These are phyloP conservation scores for Zootermopsis nevadensis DNA, from an alignment of 2,888 invertebrate species.

Conservation along the genomic window DNA sequence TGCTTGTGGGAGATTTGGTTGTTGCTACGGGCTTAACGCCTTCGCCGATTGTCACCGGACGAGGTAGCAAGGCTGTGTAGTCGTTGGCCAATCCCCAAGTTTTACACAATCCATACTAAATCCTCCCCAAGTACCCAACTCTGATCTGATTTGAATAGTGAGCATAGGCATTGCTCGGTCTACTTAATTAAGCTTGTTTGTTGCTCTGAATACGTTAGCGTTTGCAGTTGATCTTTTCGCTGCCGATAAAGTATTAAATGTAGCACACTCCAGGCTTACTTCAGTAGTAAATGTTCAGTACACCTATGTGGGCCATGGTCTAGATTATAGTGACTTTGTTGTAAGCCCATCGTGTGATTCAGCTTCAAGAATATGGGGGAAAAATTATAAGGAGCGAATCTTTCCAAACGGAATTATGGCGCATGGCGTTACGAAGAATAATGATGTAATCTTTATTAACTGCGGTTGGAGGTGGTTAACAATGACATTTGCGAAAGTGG, in stretches of 20 bases:
- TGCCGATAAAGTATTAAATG: conserved; percentile 18
- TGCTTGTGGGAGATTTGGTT: conserved; percentile 40
- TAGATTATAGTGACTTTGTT: too few relatives aligned
- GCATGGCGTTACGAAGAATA: too few relatives aligned
- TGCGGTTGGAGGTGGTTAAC: too few relatives aligned
- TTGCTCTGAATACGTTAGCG: conserved; percentile 32
- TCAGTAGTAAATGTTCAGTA: too few relatives aligned
- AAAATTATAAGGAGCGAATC: too few relatives aligned
- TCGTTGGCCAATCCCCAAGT: conserved; percentile 25
- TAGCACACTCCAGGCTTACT: too few relatives aligned
- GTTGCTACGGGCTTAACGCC: conserved; percentile 35
- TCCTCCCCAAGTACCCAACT: conserved; percentile 17
- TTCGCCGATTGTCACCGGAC: conserved; percentile 42
- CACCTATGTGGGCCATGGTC: too few relatives aligned
- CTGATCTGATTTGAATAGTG: conserved; percentile 38
- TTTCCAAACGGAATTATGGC: too few relatives aligned
- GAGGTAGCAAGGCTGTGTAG: conserved; percentile 6
- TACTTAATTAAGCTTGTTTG: conserved; percentile 42
- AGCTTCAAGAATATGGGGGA: too few relatives aligned
- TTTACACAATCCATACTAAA: conserved; percentile 40
- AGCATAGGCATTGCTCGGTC: conserved; percentile 1
- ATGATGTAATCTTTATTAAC: too few relatives aligned
- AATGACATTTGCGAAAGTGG: too few relatives aligned
- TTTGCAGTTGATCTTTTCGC: conserved; percentile 21
- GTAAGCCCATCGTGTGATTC: too few relatives aligned